Percentiles rank a stretch among this genome's conserved stretches.
Conservation (phyloP, 2,888 invertebrate genomes). For the Strigamia crassipes region DNA sequence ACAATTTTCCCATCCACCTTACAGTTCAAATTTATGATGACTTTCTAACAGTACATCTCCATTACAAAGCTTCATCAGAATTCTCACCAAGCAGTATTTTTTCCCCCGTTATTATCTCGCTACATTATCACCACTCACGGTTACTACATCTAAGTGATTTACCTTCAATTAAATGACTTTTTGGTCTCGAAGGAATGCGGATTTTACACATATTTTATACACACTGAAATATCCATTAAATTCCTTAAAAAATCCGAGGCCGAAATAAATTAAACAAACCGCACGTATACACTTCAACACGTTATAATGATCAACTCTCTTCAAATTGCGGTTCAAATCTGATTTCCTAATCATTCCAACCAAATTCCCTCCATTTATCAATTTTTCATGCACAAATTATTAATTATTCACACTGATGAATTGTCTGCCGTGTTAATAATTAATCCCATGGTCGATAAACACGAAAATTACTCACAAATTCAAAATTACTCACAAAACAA, state of each 20-base stretch:
- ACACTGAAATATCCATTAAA: not conserved
- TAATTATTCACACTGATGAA: not conserved
- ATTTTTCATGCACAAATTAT: not conserved
- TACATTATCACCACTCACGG: slow-evolving; percentile 32
- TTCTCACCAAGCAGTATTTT: slow-evolving; percentile 16
- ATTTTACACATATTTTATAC: not conserved
- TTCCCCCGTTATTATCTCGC: slow-evolving; percentile 17
- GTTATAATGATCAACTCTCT: too few species aligned
- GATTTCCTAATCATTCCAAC: too few species aligned
- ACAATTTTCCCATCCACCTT: not conserved
- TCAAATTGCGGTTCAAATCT: too few species aligned
- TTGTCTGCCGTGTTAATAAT: slow-evolving; percentile 18
- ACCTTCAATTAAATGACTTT: slow-evolving; percentile 34
- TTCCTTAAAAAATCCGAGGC: not conserved
- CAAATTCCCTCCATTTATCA: not conserved
- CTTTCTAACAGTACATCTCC: slow-evolving; percentile 18
- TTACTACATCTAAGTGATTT: slow-evolving; percentile 34
- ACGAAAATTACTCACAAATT: not conserved
- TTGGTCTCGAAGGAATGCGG: not conserved
- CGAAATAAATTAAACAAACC: not conserved
- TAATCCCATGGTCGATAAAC: not conserved
- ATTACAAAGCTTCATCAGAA: slow-evolving; percentile 28
- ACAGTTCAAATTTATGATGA: not conserved
- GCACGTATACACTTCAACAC: not conserved
- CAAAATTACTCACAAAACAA: too few species aligned